Conservation (phyloP, 2,888 invertebrate genomes). For the Tiliacea citrago region DNA sequence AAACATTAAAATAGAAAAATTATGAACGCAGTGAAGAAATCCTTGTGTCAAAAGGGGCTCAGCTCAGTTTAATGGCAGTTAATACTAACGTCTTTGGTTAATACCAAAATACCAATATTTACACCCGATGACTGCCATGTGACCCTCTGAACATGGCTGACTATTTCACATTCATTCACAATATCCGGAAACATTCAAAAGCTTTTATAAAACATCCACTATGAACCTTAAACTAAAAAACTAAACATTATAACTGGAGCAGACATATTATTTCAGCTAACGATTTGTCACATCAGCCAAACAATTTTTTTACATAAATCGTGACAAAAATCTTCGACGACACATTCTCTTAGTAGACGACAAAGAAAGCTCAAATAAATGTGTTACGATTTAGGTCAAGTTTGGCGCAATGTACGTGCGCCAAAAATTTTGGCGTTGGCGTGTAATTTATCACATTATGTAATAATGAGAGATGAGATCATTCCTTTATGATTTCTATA, state of each 20-base stretch:
- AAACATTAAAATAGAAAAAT: no score
- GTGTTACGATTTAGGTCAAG: slow-evolving; percentile 48
- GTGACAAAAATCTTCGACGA: background rate
- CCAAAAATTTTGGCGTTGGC: slow-evolving; percentile 54
- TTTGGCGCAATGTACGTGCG: slow-evolving; percentile 12
- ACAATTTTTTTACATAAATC: background rate
- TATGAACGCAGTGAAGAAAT: no score
- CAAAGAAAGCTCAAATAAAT: slow-evolving; percentile 35
- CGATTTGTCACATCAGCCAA: background rate
- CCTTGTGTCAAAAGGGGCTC: no score
- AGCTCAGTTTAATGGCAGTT: no score
- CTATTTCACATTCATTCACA: background rate
- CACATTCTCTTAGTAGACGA: background rate
- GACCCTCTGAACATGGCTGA: no score
- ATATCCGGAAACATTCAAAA: slow-evolving; percentile 2
- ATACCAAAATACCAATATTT: background rate
- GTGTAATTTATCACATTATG: slow-evolving; percentile 49
- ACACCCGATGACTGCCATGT: background rate
- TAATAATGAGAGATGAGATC: slow-evolving; percentile 43
- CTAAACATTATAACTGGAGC: background rate
- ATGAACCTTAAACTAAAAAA: background rate
- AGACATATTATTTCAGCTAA: background rate
- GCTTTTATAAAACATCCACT: slow-evolving; percentile 5
- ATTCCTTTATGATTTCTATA: slow-evolving; percentile 15
- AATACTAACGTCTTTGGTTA: no score